Conservation (phyloP, 2,888 invertebrate species). For the Taenaris catops region DNA sequence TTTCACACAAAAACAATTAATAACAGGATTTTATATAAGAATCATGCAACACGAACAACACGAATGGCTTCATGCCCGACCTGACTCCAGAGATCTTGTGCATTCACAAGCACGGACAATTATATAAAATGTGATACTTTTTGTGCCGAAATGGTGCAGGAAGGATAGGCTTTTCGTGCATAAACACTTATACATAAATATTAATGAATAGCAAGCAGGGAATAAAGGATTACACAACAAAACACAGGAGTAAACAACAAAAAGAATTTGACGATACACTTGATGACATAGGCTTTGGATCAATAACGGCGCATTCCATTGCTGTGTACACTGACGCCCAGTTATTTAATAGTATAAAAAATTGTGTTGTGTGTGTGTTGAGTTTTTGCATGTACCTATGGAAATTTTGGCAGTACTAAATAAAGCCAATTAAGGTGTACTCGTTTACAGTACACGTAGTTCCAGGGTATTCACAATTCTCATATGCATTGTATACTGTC, state of each 20-base stretch:
- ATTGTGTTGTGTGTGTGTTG: constrained; percentile 37
- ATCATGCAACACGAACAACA: constrained; percentile 78
- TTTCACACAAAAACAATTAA: constrained; percentile 61
- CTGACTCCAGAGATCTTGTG: constrained; percentile 62
- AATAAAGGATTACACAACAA: constrained; percentile 53
- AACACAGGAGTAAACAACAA: constrained; percentile 51
- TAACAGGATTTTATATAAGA: constrained; percentile 55
- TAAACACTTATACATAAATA: constrained; percentile 46
- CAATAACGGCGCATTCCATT: constrained; percentile 62
- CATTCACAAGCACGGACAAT: constrained; percentile 71
- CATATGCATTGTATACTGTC: too few relatives aligned
- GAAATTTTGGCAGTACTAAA: constrained; percentile 45
- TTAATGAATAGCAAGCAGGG: constrained; percentile 70
- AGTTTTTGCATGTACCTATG: constrained; percentile 29
- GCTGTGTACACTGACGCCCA: constrained; percentile 58
- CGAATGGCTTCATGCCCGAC: constrained; percentile 69
- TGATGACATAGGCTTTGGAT: constrained; percentile 58
- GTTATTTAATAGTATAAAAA: constrained; percentile 28
- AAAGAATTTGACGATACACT: constrained; percentile 52
- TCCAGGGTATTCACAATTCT: constrained; percentile 3
- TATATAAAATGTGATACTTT: constrained; percentile 59
- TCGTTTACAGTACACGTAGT: constrained; percentile 14
- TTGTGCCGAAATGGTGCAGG: constrained; percentile 70
- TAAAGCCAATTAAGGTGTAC: constrained; percentile 32
- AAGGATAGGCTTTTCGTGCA: constrained; percentile 73